These are phyloP conservation scores for Napeogenes sylphis DNA, from an alignment of 2,888 invertebrate species.

Conservation along the genomic window DNA sequence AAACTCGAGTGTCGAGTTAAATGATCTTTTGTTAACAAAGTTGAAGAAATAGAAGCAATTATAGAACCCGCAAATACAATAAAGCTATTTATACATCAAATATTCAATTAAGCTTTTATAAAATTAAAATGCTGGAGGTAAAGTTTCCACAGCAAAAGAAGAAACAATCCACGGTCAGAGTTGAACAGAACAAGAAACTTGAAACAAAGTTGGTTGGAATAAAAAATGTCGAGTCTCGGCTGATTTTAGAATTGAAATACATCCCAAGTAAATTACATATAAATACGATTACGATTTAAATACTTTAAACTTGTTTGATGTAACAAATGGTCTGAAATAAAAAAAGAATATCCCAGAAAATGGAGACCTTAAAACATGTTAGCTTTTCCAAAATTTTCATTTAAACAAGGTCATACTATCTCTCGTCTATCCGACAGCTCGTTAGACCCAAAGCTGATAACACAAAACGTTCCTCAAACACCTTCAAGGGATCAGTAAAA, in stretches of 20 bases:
- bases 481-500: slow-evolving; percentile 25
- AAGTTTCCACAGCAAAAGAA: slow-evolving; percentile 19
- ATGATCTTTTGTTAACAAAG: slow-evolving; percentile 2
- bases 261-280: slow-evolving; percentile 4
- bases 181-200: slow-evolving; percentile 23
- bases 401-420: slow-evolving; percentile 27
- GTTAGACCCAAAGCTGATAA: slow-evolving; percentile 21
- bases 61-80: not conserved
- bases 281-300: no score
- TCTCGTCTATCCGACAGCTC: slow-evolving; percentile 28
- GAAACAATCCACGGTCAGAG: slow-evolving; percentile 17
- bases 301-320: no score
- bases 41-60: not conserved
- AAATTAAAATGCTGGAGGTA: slow-evolving; percentile 21
- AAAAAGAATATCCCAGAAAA: no score
- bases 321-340: no score
- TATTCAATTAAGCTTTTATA: slow-evolving; percentile 16
- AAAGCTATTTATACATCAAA: slow-evolving; percentile 5
- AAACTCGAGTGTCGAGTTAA: not conserved
- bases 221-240: slow-evolving; percentile 12
- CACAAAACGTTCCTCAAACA: slow-evolving; percentile 20
- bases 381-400: slow-evolving; percentile 14
- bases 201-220: slow-evolving; percentile 12
- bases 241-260: slow-evolving; percentile 17
- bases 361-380: not conserved